Percentiles rank a stretch among this genome's conserved stretches.
Evolutionary conservation across 2,113 vertebrate species (phyloP).

Genomic region (Myotis lucifugus): DNA sequence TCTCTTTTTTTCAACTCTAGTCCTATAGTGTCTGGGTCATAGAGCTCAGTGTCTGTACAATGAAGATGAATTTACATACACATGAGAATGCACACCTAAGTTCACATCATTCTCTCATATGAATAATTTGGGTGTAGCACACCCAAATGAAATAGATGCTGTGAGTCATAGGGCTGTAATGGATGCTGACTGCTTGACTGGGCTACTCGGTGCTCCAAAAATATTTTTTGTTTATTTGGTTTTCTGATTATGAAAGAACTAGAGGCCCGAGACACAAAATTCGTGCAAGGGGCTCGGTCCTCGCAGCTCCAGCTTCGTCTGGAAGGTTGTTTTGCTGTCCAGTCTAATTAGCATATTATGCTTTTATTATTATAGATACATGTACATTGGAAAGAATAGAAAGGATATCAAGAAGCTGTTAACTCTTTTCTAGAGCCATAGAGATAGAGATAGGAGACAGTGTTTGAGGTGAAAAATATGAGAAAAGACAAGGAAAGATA

Average conservation of each 20-base stretch:
- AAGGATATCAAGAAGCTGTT: neutral
- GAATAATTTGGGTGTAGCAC: neutral
- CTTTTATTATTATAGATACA: neutral
- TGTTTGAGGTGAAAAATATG: constrained; percentile 14
- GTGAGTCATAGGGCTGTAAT: neutral
- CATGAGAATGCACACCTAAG: neutral
- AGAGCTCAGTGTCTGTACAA: constrained; percentile 40
- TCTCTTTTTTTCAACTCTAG: neutral
- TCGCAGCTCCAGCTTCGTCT: too few relatives aligned
- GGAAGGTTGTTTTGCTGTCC: too few relatives aligned
- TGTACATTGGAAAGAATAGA: neutral
- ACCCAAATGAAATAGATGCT: neutral
- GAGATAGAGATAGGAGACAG: neutral
- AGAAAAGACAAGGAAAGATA: constrained; percentile 1
- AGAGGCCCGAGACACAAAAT: too few relatives aligned
- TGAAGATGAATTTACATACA: neutral
- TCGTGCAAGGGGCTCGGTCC: too few relatives aligned
- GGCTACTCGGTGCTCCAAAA: neutral
- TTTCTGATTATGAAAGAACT: constrained; percentile 46
- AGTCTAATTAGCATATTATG: too few relatives aligned
- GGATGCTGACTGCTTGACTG: neutral
- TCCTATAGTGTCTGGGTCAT: neutral
- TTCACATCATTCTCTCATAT: neutral
- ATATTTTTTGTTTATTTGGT: constrained; percentile 43
- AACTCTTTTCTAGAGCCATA: constrained; percentile 5